These are phyloP conservation scores for Himalopsyche kuldschensis DNA, from an alignment of 2,888 invertebrate species.

Conservation along the genomic window DNA sequence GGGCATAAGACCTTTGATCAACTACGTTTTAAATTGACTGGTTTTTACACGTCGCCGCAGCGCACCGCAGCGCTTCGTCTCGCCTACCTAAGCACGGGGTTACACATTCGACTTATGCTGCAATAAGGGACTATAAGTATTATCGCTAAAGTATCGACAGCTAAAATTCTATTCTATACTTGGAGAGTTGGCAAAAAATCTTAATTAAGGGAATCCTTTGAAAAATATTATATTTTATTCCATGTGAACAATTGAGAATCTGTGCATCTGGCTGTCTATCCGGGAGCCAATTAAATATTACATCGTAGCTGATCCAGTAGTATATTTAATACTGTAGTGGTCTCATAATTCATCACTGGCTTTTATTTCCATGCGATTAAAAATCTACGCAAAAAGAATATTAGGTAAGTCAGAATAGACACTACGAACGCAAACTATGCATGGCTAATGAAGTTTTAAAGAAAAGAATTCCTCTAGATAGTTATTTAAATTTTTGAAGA, in stretches of 20 bases:
- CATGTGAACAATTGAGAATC: neutral
- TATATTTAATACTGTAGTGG: neutral
- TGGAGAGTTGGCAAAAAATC: no score
- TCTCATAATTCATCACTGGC: neutral
- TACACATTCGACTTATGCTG: no score
- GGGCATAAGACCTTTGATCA: no score
- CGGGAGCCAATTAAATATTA: neutral
- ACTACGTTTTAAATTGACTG: no score
- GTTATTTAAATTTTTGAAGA: neutral
- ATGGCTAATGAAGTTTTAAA: neutral
- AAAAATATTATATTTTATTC: no score
- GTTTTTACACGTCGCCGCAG: no score
- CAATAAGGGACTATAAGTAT: no score
- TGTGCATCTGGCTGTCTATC: neutral
- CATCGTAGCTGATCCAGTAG: neutral
- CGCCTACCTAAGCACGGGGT: no score
- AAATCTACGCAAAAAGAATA: neutral
- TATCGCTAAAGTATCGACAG: no score
- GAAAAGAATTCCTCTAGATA: neutral
- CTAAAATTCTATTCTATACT: no score
- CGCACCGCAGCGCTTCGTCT: no score
- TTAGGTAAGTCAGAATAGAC: neutral
- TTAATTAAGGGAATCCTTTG: no score
- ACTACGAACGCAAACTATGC: neutral
- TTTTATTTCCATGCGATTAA: neutral